Conservation (phyloP, 2,113 vertebrate species). For the Ictalurus furcatus region DNA sequence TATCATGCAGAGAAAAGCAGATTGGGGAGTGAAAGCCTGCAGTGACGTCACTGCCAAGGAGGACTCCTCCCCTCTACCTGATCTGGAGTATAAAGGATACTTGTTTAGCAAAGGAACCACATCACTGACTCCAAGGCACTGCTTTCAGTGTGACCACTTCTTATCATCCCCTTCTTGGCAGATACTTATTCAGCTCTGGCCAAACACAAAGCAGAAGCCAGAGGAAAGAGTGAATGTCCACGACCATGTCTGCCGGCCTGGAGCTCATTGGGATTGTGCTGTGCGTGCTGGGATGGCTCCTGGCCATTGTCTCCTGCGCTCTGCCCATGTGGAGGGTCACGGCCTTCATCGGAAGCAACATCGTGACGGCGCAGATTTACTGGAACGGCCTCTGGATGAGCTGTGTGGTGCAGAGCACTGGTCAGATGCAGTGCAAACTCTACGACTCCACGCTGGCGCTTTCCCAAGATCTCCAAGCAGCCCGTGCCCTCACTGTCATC, state of each 20-base stretch:
- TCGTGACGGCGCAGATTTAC: slow-evolving; percentile 76
- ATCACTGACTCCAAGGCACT: slow-evolving; percentile 30
- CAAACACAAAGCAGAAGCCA: not conserved
- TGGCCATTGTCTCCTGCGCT: slow-evolving; percentile 71
- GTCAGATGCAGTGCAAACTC: slow-evolving; percentile 79
- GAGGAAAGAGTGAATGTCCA: slow-evolving; percentile 23
- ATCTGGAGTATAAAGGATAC: slow-evolving; percentile 69
- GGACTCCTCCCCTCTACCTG: slow-evolving; percentile 71
- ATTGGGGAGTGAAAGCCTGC: slow-evolving; percentile 37
- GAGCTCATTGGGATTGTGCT: slow-evolving; percentile 73
- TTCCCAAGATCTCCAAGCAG: slow-evolving; percentile 73
- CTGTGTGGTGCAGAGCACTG: slow-evolving; percentile 76
- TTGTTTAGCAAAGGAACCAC: slow-evolving; percentile 44
- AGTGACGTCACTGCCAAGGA: slow-evolving; percentile 61
- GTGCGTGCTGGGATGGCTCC: slow-evolving; percentile 75
- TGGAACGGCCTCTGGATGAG: slow-evolving; percentile 79
- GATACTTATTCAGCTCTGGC: slow-evolving; percentile 1
- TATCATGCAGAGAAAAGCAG: not conserved
- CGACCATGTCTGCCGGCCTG: slow-evolving; percentile 71
- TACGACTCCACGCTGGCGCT: slow-evolving; percentile 77
- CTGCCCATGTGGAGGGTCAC: slow-evolving; percentile 78
- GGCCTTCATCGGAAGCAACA: slow-evolving; percentile 77
- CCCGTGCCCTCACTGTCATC: slow-evolving; percentile 73
- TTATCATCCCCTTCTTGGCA: slow-evolving; percentile 11
- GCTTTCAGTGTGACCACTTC: slow-evolving; percentile 19